Percentiles rank a stretch among this genome's conserved stretches.
Conservation (phyloP, 2,113 vertebrate genomes). For the Tachysurus fulvidraco region DNA sequence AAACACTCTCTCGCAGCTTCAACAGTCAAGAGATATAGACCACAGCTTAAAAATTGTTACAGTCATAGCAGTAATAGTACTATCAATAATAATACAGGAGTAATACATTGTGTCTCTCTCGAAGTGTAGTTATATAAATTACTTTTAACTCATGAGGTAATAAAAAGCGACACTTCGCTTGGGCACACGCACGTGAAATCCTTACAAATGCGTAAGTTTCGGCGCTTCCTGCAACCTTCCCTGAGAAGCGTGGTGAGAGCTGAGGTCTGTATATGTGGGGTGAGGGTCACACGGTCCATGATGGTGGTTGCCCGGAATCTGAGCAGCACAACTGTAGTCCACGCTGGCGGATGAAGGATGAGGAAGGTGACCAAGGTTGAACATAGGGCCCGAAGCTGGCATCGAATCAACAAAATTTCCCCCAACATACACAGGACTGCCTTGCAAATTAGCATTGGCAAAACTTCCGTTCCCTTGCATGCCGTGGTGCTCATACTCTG, state of each 20-base stretch:
- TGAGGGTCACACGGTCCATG: constrained; percentile 99
- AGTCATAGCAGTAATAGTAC: constrained; percentile 80
- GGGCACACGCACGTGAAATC: constrained; percentile 65
- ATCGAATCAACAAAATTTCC: constrained; percentile 99
- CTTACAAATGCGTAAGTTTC: constrained; percentile 99
- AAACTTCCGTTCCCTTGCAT: constrained; percentile 94
- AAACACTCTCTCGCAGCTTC: constrained; percentile 70
- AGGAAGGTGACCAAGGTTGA: constrained; percentile 97
- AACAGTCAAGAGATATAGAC: constrained; percentile 71
- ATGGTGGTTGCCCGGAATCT: constrained; percentile 98
- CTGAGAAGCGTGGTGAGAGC: constrained; percentile 98
- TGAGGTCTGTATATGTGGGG: constrained; percentile 99
- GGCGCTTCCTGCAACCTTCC: constrained; percentile 99
- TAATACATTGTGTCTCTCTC: constrained; percentile 82
- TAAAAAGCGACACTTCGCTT: constrained; percentile 80
- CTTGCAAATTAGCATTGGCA: constrained; percentile 92
- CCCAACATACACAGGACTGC: constrained; percentile 97
- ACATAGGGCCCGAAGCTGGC: constrained; percentile 97
- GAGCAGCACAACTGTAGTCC: constrained; percentile 99
- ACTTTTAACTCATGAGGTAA: constrained; percentile 92
- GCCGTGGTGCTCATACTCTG: constrained; percentile 94
- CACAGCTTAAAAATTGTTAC: constrained; percentile 77
- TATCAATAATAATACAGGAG: constrained; percentile 80
- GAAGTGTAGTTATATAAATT: constrained; percentile 78
- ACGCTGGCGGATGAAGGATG: constrained; percentile 98